Evolutionary conservation across 1,140 invertebrate species (phyloP), one percentile per base, ranked within the genome.

Genomic region (Battus philenor): DNA sequence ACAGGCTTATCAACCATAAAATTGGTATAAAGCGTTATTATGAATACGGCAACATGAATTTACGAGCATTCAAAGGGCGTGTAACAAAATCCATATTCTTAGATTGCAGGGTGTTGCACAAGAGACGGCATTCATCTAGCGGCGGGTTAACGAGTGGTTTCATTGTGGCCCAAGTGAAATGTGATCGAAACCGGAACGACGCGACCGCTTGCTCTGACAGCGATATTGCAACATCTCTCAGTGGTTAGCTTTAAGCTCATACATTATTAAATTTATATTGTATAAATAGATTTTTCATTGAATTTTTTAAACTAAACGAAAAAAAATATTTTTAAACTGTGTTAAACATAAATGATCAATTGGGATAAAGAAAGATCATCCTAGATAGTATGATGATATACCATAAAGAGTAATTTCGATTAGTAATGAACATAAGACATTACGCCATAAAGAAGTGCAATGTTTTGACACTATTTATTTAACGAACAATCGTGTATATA

Each of bases 21-120:
- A 49, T 50, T 44, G 34, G 24, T 47, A 50, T 53, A 54, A 53
- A 50, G 45, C 47, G 41, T 36, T 45, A 51, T 54, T 57, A 54
- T 50, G 48, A 31, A 45, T 36, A 51, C 36, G 45, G 54, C 53
- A 60, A 57, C 53, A 44, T 38, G 39, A 53, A 64, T 60, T 60
- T 65, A 65, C 51, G 51, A 49, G 50, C 53, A 52, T 66, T 50
- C 52, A 47, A 47, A 51, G 47, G 54, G 46, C 50, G 47, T 70
- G 61, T 70, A 75, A 75, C 68, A 68, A 59, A 59, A 70, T 74
- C 60, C 65, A 63, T 59, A 55, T 67, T 65, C 61, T 72, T 58
- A 59, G 48, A 63, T 63, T 55, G 54, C 54, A 44, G 47, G 47
- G 45, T 50, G 55, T 69, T 71, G 54, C 63, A 68, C 63, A 75